Conservation (phyloP, 2,888 invertebrate genomes). For the Metallyticus violacea region DNA sequence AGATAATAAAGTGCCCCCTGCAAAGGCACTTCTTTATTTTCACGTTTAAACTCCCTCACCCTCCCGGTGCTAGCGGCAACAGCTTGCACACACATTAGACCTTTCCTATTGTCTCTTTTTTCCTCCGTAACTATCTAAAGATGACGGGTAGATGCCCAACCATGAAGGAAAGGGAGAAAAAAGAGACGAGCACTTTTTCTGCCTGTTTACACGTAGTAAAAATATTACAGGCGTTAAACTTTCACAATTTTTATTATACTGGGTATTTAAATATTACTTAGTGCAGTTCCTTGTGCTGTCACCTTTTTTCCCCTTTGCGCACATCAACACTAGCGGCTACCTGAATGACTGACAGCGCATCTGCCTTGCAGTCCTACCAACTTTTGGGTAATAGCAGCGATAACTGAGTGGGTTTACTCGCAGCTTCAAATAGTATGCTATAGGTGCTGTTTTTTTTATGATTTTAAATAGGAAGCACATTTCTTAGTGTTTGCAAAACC, state of each 20-base stretch:
- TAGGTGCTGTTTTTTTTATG: no score
- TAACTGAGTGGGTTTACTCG: no score
- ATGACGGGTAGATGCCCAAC: background rate
- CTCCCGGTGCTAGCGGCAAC: background rate
- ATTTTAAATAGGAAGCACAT: no score
- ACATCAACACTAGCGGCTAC: background rate
- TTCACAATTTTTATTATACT: background rate
- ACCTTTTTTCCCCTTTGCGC: no score
- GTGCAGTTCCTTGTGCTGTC: background rate
- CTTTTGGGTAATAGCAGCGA: background rate
- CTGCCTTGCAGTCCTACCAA: background rate
- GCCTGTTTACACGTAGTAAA: no score
- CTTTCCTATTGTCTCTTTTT: background rate
- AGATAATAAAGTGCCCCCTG: background rate
- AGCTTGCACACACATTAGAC: background rate
- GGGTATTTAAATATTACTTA: conserved; percentile 11
- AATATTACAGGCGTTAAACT: background rate
- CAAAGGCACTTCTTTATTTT: conserved; percentile 5
- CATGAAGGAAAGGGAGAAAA: background rate
- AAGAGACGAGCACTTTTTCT: background rate
- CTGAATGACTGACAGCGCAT: background rate
- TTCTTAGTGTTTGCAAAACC: no score
- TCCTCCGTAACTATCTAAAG: conserved; percentile 1
- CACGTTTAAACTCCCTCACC: conserved; percentile 7
- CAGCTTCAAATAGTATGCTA: no score